Base-by-base conservation (phyloP, 2,797 vertebrate genomes). In the Mormyrus proboscirostris region DNA sequence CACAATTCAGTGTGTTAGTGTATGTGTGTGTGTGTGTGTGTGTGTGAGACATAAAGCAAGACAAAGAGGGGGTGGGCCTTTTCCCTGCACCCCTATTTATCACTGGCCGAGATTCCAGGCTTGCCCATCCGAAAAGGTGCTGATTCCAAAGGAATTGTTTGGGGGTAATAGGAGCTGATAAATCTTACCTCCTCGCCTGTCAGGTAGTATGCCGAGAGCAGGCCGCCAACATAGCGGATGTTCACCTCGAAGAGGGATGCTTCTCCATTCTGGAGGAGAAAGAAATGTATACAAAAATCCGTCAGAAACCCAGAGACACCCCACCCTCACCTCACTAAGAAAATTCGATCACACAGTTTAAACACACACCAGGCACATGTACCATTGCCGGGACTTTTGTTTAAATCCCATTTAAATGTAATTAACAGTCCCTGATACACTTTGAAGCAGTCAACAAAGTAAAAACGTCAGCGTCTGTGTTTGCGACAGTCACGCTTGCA, bases 241-340 rank as follows among this genome's bases (percentile, higher is more conserved):
- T 99, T 99, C 95, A 99, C 98, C 95, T 99, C 98, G 82, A 99
- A 99, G 93, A 99, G 95, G 0, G 98, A 99, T 0, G 98, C 98
- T 88, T 99, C 98, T 55, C 98, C 98, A 0, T 97, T 99, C 98
- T 99, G 95, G 90, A 86, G 91, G 82, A 93, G 69, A 90, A 89
- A 93, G 51, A 69, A 86, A 86, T 49, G 89, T 55, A 94, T 86
- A 90, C 10, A 59, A 53, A 57, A 55, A 83, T 38, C 5, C 10
- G 1, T 90, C 51, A 88, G 82, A 76, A 38, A 5, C 29, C 4
- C 65, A 33, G 25, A 38, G 14, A 86, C 47, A 57, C 12, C 4
- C 5, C 10, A 25, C 84, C 50, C 25, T 22, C 49, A 53, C 49
- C 7, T 73, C 25, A 14, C 12, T 25, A 73, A 14, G 29, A 73